phyloP scores from a whole-genome alignment of 1,140 invertebrate genomes.

The Campodea augens region DNA sequence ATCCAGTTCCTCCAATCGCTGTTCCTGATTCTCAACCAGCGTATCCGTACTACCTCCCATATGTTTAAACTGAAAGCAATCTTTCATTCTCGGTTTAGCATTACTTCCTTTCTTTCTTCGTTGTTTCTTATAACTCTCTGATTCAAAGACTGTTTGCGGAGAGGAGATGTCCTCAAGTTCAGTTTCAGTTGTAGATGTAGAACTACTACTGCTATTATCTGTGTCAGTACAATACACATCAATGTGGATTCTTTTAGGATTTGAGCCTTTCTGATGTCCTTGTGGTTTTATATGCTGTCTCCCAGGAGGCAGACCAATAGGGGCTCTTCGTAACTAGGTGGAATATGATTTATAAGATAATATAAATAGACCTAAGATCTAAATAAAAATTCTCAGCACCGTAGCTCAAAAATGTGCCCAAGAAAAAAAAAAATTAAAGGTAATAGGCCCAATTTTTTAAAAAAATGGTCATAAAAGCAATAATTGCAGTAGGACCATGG shows the following conservation, averaged over 20 bases:
- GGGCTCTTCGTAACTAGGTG: no score
- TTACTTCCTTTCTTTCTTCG: slow-evolving; percentile 26
- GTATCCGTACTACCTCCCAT: background rate
- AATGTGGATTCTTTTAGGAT: slow-evolving; percentile 50
- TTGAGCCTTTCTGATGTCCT: slow-evolving; percentile 25
- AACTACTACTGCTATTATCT: slow-evolving; percentile 32
- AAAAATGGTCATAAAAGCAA: no score
- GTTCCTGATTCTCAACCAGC: background rate
- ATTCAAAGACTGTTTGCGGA: slow-evolving; percentile 42
- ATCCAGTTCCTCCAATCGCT: background rate
- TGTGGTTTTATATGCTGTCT: no score
- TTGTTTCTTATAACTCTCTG: slow-evolving; percentile 36
- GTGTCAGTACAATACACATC: slow-evolving; percentile 57
- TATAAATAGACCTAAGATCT: no score
- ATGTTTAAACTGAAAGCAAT: slow-evolving; percentile 1
- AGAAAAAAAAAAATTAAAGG: no score
- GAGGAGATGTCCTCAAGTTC: slow-evolving; percentile 26
- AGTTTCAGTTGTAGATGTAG: slow-evolving; percentile 16
- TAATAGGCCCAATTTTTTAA: no score
- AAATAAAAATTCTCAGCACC: no score
- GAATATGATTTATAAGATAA: no score
- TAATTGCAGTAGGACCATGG: no score
- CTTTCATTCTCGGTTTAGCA: background rate
- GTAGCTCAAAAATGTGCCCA: no score
- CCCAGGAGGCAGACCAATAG: no score